These are phyloP conservation scores for Pogonognathellus flavescens DNA, from an alignment of 1,140 invertebrate genomes.

Conservation along the genomic window DNA sequence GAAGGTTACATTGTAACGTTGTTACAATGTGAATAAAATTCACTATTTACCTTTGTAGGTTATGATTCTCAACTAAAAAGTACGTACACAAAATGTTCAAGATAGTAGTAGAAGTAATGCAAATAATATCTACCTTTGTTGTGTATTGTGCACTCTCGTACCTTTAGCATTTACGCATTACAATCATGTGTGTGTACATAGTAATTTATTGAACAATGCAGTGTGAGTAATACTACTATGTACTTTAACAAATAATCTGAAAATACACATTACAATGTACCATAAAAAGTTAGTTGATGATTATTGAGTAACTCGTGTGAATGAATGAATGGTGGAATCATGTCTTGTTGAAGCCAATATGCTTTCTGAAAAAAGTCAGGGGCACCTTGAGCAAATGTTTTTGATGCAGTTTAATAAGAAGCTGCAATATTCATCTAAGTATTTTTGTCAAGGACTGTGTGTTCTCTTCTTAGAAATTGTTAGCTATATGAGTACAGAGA, in stretches of 20 bases:
- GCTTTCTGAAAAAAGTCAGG: not conserved
- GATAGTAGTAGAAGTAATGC: no score
- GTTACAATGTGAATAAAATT: no score
- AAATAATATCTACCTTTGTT: no score
- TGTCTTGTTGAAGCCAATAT: not conserved
- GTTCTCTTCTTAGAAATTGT: not conserved
- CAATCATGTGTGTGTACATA: not conserved
- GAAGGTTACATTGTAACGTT: no score
- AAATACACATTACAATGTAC: not conserved
- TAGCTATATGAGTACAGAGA: no score
- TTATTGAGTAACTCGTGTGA: not conserved
- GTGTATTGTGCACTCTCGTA: not conserved
- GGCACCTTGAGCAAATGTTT: not conserved
- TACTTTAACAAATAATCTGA: not conserved
- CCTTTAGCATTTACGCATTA: not conserved
- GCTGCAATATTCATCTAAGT: slow-evolving; percentile 20
- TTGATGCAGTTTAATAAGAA: not conserved
- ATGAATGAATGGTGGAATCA: not conserved
- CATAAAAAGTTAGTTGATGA: no score
- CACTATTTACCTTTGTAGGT: no score
- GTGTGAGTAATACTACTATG: no score
- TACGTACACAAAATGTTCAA: no score
- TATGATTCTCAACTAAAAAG: no score
- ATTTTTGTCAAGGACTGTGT: slow-evolving; percentile 20
- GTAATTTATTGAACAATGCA: no score